These are phyloP conservation scores for Coelogynopora nodosa DNA, from an alignment of 2,888 invertebrate genomes.

Conservation along the genomic window DNA sequence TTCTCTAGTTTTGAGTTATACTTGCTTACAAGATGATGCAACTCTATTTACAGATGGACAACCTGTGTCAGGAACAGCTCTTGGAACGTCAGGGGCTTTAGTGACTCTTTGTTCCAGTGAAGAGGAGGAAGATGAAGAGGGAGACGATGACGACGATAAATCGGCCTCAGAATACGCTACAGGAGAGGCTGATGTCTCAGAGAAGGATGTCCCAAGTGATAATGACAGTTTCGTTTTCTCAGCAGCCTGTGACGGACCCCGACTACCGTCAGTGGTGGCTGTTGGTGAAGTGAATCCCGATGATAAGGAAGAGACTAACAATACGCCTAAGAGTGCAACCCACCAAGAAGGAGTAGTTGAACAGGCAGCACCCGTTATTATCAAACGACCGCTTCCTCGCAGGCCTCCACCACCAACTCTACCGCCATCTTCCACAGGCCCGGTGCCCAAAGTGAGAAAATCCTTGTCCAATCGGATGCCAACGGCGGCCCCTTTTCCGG, in stretches of 20 bases:
- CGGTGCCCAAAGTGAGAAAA: background rate
- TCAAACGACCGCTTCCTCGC: background rate
- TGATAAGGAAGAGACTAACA: background rate
- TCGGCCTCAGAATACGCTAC: background rate
- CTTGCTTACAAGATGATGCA: background rate
- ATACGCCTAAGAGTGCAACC: background rate
- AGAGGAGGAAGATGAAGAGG: background rate
- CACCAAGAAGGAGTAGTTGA: background rate
- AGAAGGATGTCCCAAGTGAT: background rate
- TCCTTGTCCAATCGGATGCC: constrained; percentile 13
- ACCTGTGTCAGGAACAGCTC: background rate
- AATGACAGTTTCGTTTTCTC: no score
- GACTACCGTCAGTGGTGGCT: background rate
- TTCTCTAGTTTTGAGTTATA: background rate
- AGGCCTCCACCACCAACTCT: background rate
- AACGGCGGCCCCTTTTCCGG: background rate
- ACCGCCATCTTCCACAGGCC: no score
- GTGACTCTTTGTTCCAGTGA: background rate
- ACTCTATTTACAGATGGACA: background rate
- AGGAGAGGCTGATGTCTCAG: background rate
- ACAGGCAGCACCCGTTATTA: background rate
- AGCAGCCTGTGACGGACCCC: background rate
- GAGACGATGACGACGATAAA: background rate
- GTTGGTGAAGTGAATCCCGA: background rate
- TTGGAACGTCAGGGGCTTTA: background rate